Evolutionary conservation across 2,113 vertebrate species (phyloP).

Genomic region (Corythaixoides concolor): DNA sequence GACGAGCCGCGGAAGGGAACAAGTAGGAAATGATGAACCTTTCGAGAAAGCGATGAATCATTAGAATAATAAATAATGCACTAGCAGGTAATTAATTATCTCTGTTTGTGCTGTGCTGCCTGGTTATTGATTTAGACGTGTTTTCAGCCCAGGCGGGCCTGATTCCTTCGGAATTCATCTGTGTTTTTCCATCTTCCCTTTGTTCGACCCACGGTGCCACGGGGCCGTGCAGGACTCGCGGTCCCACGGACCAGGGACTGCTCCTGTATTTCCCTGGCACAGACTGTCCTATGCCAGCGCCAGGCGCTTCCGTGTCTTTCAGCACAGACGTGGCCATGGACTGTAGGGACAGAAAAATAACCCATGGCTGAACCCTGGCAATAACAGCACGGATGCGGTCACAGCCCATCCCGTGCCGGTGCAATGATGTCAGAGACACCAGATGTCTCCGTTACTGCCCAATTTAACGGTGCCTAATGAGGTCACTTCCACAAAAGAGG

Average conservation of each 20-base stretch:
- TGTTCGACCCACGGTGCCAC: accelerated
- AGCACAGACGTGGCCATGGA: accelerated
- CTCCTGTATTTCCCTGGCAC: not conserved
- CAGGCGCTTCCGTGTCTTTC: accelerated
- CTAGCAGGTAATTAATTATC: not conserved
- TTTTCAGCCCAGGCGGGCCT: not conserved
- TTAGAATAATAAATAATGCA: slow-evolving; percentile 20
- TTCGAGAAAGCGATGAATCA: not conserved
- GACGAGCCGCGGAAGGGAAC: not conserved
- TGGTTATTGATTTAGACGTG: slow-evolving; percentile 3
- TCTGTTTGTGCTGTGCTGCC: not conserved
- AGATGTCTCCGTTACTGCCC: slow-evolving; percentile 29
- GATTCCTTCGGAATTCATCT: not conserved
- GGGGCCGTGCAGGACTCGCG: accelerated
- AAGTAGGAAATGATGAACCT: not conserved
- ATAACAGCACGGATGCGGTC: accelerated
- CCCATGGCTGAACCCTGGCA: accelerated
- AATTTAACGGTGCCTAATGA: slow-evolving; percentile 12
- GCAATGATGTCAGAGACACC: slow-evolving; percentile 22
- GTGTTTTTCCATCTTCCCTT: not conserved
- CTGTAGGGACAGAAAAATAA: not conserved
- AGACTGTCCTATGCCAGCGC: accelerated
- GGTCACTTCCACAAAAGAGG: slow-evolving; percentile 53
- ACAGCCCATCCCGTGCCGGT: not conserved
- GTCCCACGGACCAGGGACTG: not conserved